Conservation (phyloP, 1,140 invertebrate genomes). For the Pollicipes pollicipes region DNA sequence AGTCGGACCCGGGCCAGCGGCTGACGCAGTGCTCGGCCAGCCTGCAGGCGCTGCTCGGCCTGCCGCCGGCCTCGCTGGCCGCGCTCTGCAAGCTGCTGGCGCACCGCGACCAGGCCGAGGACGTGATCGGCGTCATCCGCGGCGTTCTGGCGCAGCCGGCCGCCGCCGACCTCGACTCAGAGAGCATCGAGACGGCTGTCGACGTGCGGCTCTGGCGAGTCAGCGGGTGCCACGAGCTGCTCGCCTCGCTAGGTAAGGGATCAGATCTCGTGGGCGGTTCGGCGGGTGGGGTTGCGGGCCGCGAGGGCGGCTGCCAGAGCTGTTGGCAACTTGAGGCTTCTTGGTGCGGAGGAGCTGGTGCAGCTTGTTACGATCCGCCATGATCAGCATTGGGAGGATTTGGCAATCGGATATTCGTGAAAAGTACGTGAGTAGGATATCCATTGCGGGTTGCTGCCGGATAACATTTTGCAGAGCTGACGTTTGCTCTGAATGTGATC, state of each 20-base stretch:
- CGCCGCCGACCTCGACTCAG: conserved; percentile 44
- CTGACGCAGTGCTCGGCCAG: conserved; percentile 83
- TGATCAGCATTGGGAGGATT: no score
- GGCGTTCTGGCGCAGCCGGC: conserved; percentile 47
- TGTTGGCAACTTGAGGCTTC: no score
- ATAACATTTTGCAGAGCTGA: no score
- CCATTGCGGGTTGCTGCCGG: no score
- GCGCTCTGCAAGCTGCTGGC: conserved; percentile 62
- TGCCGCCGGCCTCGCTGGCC: conserved; percentile 53
- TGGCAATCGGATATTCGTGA: no score
- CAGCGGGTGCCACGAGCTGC: conserved; percentile 76
- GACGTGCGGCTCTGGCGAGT: conserved; percentile 75
- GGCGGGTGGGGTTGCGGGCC: no score
- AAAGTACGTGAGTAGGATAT: no score
- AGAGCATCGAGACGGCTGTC: conserved; percentile 54
- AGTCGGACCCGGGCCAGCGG: conserved; percentile 81
- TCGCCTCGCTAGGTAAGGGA: conserved; percentile 50
- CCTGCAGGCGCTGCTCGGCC: conserved; percentile 70
- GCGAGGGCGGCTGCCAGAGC: no score
- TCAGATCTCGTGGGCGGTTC: no score
- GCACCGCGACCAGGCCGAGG: conserved; percentile 57
- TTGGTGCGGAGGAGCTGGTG: no score
- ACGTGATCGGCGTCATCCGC: conserved; percentile 67
- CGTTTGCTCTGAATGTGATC: no score
- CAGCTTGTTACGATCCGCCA: no score